Conservation (phyloP, 2,113 vertebrate species). For the Neomonachus schauinslandi region DNA sequence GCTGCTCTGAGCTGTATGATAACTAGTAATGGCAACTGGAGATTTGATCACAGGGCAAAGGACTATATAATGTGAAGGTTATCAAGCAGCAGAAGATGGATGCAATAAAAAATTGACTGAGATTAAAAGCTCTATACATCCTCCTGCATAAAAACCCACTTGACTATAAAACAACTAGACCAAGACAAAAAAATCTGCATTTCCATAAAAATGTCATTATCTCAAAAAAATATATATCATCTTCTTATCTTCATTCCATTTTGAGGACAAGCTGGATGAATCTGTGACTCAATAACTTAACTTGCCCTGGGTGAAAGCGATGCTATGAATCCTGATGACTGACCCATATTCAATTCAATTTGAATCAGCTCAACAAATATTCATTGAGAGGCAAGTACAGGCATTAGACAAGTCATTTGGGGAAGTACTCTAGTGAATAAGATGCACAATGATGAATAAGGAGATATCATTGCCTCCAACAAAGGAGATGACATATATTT, state of each 20-base stretch:
- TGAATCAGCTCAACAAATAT: constrained; percentile 9
- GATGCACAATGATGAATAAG: not conserved
- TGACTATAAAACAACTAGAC: not conserved
- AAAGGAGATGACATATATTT: not conserved
- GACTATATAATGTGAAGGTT: constrained; percentile 36
- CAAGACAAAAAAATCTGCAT: not conserved
- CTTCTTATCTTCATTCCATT: not conserved
- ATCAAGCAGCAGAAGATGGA: constrained; percentile 52
- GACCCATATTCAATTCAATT: not conserved
- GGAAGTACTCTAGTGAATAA: not conserved
- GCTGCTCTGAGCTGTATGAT: constrained; percentile 43
- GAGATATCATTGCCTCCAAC: not conserved
- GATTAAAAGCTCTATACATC: constrained; percentile 29
- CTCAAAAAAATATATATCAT: constrained; percentile 12
- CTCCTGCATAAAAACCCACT: not conserved
- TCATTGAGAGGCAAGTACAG: not conserved
- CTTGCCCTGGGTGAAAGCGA: not conserved
- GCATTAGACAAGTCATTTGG: not conserved
- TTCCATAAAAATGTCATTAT: constrained; percentile 48
- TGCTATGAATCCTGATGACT: not conserved
- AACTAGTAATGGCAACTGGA: constrained; percentile 54
- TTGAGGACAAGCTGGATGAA: not conserved
- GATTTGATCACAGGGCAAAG: constrained; percentile 70
- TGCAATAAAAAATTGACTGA: not conserved
- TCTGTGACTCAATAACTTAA: not conserved